These are phyloP conservation scores for Pholis gunnellus DNA, from an alignment of 2,113 vertebrate genomes.

Conservation along the genomic window DNA sequence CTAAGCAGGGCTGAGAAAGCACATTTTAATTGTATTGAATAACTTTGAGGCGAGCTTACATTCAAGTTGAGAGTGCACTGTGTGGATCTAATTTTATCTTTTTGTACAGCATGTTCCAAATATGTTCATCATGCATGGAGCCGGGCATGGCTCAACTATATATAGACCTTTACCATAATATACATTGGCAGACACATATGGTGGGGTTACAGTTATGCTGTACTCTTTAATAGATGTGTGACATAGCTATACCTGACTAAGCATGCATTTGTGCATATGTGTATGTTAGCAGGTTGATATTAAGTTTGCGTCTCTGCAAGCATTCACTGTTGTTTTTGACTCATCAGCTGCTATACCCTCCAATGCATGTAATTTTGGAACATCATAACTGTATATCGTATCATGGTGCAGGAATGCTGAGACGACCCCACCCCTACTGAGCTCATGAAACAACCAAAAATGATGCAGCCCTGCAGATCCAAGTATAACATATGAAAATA, in stretches of 20 bases:
- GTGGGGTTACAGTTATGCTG: neutral
- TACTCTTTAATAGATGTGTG: neutral
- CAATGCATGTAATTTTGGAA: neutral
- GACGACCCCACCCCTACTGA: neutral
- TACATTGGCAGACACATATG: neutral
- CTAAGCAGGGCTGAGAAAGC: neutral
- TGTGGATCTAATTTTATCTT: neutral
- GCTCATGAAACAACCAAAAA: neutral
- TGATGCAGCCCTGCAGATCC: neutral
- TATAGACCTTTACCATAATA: conserved; percentile 6
- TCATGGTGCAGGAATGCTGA: neutral
- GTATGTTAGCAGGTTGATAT: neutral
- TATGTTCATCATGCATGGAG: neutral
- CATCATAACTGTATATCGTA: neutral
- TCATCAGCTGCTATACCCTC: neutral
- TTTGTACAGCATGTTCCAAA: conserved; percentile 20
- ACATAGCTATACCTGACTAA: neutral
- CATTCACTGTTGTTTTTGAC: neutral
- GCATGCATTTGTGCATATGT: neutral
- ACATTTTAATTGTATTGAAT: conserved; percentile 4
- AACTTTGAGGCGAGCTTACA: neutral
- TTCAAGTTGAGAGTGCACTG: neutral
- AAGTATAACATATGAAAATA: neutral
- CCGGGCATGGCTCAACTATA: conserved; percentile 1
- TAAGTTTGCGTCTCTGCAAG: neutral